Percentiles rank a stretch among this genome's conserved stretches.
These are phyloP conservation scores for Drosophila neotestacea DNA, from an alignment of 2,888 invertebrate species.

Conservation along the genomic window DNA sequence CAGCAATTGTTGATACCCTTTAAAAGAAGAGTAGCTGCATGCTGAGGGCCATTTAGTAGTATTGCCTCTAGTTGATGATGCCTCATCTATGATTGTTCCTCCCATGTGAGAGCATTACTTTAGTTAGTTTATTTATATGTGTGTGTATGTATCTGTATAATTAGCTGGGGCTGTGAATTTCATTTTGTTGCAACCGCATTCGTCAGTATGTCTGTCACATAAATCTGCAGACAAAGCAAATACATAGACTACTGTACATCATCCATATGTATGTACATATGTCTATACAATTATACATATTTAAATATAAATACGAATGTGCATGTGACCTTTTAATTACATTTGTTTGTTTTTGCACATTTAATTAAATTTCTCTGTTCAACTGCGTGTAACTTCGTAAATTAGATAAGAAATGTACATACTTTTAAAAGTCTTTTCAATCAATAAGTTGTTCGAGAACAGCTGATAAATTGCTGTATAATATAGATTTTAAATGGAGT, in stretches of 20 bases:
- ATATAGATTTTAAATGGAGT: too few species aligned
- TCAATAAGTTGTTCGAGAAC: not conserved
- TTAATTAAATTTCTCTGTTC: conserved; percentile 19
- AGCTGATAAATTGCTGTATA: too few species aligned
- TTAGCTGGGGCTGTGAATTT: conserved; percentile 47
- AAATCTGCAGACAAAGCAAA: conserved; percentile 28
- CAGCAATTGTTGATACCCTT: conserved; percentile 60
- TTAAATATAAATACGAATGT: conserved; percentile 11
- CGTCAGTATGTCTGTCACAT: conserved; percentile 24
- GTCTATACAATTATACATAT: conserved; percentile 1
- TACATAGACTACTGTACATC: conserved; percentile 18
- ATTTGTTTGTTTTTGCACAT: conserved; percentile 10
- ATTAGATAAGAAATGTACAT: conserved; percentile 5
- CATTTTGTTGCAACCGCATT: conserved; percentile 38
- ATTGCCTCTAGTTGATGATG: not conserved
- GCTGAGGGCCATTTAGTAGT: not conserved
- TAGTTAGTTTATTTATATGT: conserved; percentile 11
- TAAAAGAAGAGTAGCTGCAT: conserved; percentile 7
- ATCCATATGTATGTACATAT: conserved; percentile 18
- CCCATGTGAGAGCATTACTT: conserved; percentile 17
- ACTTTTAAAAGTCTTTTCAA: not conserved
- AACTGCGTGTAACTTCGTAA: not conserved
- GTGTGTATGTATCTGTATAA: conserved; percentile 30
- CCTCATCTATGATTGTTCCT: not conserved
- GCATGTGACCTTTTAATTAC: conserved; percentile 4